Conservation (phyloP, 2,113 vertebrate genomes). For the Brachyhypopomus gauderio region DNA sequence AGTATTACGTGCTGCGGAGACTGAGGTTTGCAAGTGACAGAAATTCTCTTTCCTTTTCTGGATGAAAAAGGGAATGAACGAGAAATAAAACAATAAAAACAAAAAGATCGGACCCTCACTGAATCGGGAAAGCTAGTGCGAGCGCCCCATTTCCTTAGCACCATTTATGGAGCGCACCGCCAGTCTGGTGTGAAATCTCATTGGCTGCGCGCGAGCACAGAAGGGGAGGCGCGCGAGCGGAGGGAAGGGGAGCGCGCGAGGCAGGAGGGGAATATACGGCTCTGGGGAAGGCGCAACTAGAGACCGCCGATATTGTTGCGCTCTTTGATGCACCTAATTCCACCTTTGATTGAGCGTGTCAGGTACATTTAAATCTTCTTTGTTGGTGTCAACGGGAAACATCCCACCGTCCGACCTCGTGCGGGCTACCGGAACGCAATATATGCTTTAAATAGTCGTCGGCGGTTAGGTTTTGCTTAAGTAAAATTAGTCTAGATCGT, state of each 20-base stretch:
- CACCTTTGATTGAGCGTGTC: conserved; percentile 11
- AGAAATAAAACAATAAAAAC: conserved; percentile 54
- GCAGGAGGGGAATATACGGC: neutral
- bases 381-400: no score
- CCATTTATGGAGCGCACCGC: conserved; percentile 85
- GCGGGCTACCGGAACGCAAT: no score
- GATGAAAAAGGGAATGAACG: conserved; percentile 56
- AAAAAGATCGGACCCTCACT: conserved; percentile 25
- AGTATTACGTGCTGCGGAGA: conserved; percentile 29
- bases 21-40: conserved; percentile 21
- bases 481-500: neutral
- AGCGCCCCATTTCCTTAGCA: conserved; percentile 76
- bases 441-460: no score
- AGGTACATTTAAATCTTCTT: neutral
- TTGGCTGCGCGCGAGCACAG: conserved; percentile 77
- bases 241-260: conserved; percentile 20
- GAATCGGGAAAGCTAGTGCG: conserved; percentile 59
- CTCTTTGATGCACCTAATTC: neutral
- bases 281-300: neutral
- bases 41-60: neutral
- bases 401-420: no score
- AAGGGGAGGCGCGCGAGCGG: conserved; percentile 62
- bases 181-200: conserved; percentile 78
- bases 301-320: neutral
- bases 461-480: no score